These are phyloP conservation scores for Adelosebastes latens DNA, from an alignment of 2,797 vertebrate genomes.

Conservation along the genomic window DNA sequence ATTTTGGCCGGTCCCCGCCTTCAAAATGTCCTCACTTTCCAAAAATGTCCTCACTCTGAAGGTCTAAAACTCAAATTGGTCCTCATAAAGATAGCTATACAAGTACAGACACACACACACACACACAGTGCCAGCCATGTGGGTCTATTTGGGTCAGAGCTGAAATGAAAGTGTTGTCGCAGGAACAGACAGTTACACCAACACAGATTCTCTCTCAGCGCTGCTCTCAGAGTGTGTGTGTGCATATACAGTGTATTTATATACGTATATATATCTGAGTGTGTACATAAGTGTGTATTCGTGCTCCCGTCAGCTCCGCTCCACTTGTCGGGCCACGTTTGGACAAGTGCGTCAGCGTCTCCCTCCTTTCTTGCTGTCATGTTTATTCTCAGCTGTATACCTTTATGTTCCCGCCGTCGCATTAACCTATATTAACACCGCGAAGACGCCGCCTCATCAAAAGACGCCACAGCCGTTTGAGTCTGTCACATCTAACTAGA, in stretches of 20 bases:
- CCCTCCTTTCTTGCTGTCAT: constrained; percentile 56
- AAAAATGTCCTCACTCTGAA: too few species aligned
- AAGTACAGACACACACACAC: background rate
- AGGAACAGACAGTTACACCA: constrained; percentile 62
- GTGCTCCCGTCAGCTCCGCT: constrained; percentile 48
- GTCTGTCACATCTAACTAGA: constrained; percentile 65
- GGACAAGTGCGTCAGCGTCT: constrained; percentile 43
- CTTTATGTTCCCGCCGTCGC: constrained; percentile 55
- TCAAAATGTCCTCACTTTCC: too few species aligned
- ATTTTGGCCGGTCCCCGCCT: too few species aligned
- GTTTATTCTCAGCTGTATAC: constrained; percentile 55
- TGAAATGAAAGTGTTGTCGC: constrained; percentile 66
- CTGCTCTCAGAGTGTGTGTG: background rate
- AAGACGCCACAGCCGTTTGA: constrained; percentile 49
- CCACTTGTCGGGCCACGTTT: constrained; percentile 53
- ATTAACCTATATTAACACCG: constrained; percentile 75
- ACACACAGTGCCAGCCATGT: constrained; percentile 21
- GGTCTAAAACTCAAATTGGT: too few species aligned
- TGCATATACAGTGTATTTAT: background rate
- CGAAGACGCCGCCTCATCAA: constrained; percentile 53
- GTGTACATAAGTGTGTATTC: constrained; percentile 1
- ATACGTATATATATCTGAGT: background rate
- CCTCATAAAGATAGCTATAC: too few species aligned
- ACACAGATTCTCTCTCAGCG: constrained; percentile 34
- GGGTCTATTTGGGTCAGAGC: constrained; percentile 70